Evolutionary conservation across 2,888 invertebrate genomes (phyloP).

Genomic region (Trichopoda pennipes): DNA sequence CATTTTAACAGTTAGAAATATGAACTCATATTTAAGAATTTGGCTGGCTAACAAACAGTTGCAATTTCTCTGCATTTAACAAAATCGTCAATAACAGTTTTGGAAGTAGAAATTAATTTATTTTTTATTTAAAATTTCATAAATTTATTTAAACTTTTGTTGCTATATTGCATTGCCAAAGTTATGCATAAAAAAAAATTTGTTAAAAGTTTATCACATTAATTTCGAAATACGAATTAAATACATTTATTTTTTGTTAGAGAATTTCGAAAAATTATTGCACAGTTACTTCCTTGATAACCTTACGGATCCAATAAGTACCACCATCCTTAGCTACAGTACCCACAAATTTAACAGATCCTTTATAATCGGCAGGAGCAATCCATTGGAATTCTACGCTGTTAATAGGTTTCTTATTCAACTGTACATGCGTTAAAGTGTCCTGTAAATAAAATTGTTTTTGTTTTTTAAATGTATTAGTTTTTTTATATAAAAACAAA

Average conservation of each 20-base stretch:
- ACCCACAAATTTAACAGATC: conserved; percentile 85
- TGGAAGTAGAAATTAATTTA: too few species aligned
- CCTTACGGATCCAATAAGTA: conserved; percentile 87
- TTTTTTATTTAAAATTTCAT: too few species aligned
- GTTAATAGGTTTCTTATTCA: conserved; percentile 81
- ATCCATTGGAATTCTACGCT: conserved; percentile 84
- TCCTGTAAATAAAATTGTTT: conserved; percentile 82
- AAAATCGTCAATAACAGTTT: too few species aligned
- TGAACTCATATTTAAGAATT: too few species aligned
- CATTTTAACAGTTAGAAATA: too few species aligned
- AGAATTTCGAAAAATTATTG: conserved; percentile 70
- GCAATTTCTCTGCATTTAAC: too few species aligned
- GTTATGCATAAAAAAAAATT: conserved; percentile 31
- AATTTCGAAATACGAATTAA: conserved; percentile 35
- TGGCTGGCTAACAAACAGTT: too few species aligned
- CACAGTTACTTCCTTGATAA: conserved; percentile 84
- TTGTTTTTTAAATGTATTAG: neutral
- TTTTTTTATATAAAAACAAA: neutral
- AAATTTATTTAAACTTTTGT: neutral
- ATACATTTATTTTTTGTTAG: conserved; percentile 1
- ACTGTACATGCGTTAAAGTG: conserved; percentile 86
- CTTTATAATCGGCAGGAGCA: conserved; percentile 84
- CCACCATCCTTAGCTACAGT: conserved; percentile 87
- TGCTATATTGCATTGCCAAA: conserved; percentile 13
- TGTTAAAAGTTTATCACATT: conserved; percentile 56